These are phyloP conservation scores for Eulemur rufifrons DNA, from an alignment of 2,113 vertebrate genomes.

Conservation along the genomic window DNA sequence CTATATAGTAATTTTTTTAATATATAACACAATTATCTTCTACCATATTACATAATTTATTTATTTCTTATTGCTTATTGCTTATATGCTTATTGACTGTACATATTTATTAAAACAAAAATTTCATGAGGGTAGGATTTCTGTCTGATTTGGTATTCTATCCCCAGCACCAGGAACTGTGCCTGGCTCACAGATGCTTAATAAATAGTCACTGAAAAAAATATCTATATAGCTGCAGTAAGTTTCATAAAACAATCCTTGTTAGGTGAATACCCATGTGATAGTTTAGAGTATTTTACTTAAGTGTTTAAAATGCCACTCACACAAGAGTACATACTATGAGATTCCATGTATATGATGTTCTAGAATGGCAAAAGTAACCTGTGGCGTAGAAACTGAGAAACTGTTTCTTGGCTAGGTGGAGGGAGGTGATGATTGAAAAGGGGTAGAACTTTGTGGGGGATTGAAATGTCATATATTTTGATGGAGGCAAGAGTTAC, in stretches of 20 bases:
- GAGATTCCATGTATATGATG: background rate
- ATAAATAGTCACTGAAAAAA: background rate
- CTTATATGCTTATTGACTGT: background rate
- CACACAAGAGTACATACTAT: background rate
- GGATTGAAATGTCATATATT: background rate
- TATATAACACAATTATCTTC: background rate
- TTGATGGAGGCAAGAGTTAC: too few species aligned
- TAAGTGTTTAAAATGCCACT: background rate
- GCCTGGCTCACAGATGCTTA: background rate
- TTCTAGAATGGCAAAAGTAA: background rate
- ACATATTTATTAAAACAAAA: background rate
- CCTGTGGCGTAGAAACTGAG: background rate
- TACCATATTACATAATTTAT: background rate
- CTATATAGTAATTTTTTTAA: too few species aligned
- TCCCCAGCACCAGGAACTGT: background rate
- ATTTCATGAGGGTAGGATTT: background rate
- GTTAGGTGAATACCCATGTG: background rate
- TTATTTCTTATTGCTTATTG: background rate
- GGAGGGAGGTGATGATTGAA: background rate
- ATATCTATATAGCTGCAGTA: background rate
- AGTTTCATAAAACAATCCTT: background rate
- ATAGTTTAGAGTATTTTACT: background rate
- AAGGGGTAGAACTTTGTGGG: background rate
- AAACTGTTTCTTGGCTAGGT: background rate
- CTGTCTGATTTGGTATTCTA: background rate